Base-by-base conservation (phyloP, 2,797 vertebrate genomes). In the Australoheros facetus region DNA sequence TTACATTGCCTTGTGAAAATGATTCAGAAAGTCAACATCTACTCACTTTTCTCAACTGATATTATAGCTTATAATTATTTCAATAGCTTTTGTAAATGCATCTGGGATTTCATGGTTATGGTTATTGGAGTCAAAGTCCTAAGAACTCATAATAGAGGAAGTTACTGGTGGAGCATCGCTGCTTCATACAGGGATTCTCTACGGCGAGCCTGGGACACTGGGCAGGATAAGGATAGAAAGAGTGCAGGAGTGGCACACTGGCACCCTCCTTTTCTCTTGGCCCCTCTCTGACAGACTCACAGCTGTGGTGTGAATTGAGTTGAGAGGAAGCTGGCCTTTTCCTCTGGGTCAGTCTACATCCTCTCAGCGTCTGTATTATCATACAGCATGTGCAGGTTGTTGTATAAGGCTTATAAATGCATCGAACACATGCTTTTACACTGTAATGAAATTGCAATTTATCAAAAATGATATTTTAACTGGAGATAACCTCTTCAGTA, bases 321-420 rank as follows among this genome's bases (percentile, higher is more conserved):
- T 8, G 73, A 80, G 51, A 77, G 93, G 90, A 93, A 92, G 81
- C 16, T 19, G 58, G 66, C 32, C 62, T 82, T 78, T 93, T 90
- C 91, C 92, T 91, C 79, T 82, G 81, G 89, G 86, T 91, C 90
- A 88, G 88, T 84, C 84, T 81, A 60, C 84, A 88, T 92, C 90
- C 92, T 90, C 74, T 73, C 71, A 42, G 17, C 51, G 58, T 66
- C 45, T 14, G 21, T 3, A 1, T 71, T 58, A 59, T 30, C 45
- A 56, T 60, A 51, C 26, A 51, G 78, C 57, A 74, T 16, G 13
- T n/a, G 4, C 37, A 42, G 32, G 21, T 48, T 8, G 28, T 14
- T 66, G 70, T 13, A 55, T 56, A 62, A n/a, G 2, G 23, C 70
- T 77, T 64, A 56, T 54, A 76, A 73, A 80, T 39, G 34, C 2